Evolutionary conservation across 2,797 vertebrate species (phyloP).

Genomic region (Steatocranus sp.): DNA sequence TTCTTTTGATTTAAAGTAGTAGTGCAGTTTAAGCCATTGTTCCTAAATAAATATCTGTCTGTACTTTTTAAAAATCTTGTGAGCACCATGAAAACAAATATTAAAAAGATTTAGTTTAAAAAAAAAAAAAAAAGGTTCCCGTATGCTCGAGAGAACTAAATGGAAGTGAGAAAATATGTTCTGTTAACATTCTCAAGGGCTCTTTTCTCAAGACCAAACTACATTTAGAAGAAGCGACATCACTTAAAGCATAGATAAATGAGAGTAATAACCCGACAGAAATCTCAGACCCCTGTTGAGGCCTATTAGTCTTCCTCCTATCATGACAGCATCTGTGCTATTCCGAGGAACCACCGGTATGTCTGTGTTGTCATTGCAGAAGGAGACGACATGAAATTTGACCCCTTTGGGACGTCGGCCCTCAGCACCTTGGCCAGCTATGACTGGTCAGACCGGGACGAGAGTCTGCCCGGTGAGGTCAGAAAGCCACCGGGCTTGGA

Average conservation of each 20-base stretch:
- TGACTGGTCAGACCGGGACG: slow-evolving; percentile 90
- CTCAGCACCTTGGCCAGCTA: slow-evolving; percentile 82
- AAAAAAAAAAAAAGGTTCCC: background rate
- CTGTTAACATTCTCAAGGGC: background rate
- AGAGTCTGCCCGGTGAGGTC: slow-evolving; percentile 68
- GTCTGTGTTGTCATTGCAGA: slow-evolving; percentile 84
- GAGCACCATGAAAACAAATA: background rate
- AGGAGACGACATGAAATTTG: slow-evolving; percentile 89
- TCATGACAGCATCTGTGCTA: slow-evolving; percentile 36
- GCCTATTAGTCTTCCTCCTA: slow-evolving; percentile 1
- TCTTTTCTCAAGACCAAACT: background rate
- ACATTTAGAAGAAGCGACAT: background rate
- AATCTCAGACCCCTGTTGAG: background rate
- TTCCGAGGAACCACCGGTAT: slow-evolving; percentile 60
- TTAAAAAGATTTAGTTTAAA: background rate
- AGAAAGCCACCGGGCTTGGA: slow-evolving; percentile 74
- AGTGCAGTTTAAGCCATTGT: background rate
- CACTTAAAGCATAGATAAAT: background rate
- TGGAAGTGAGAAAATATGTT: background rate
- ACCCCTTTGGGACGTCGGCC: slow-evolving; percentile 84
- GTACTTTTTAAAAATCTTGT: background rate
- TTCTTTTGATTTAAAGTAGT: background rate
- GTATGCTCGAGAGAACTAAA: background rate
- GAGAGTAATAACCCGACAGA: background rate
- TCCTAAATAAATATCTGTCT: background rate